These are phyloP conservation scores for Progne subis DNA, from an alignment of 2,113 vertebrate species.

Conservation along the genomic window DNA sequence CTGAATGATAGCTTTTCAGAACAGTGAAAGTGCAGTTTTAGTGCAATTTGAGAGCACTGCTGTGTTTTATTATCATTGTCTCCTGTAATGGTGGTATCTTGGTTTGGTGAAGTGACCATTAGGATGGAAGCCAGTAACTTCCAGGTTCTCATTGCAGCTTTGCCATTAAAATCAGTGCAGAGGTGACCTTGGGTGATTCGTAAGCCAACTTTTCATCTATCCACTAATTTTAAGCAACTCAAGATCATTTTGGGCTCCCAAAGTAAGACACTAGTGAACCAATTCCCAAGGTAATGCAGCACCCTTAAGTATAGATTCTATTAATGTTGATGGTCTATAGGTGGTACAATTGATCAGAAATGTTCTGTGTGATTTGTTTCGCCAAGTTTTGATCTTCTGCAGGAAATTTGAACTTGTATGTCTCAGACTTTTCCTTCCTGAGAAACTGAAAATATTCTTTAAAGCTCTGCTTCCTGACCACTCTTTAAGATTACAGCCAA, in stretches of 20 bases:
- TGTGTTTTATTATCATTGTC: constrained; percentile 21
- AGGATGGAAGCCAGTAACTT: constrained; percentile 31
- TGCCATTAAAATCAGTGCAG: neutral
- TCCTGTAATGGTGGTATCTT: neutral
- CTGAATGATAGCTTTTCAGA: constrained; percentile 33
- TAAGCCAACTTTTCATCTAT: neutral
- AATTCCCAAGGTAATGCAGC: neutral
- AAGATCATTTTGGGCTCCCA: neutral
- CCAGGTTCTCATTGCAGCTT: constrained; percentile 13
- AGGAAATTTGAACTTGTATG: neutral
- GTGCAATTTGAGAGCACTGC: constrained; percentile 3
- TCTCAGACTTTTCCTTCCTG: neutral
- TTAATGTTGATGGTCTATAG: neutral
- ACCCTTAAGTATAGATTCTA: neutral
- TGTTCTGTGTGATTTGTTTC: neutral
- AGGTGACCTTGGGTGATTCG: neutral
- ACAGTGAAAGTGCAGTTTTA: constrained; percentile 40
- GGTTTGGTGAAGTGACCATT: constrained; percentile 29
- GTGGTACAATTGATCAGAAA: neutral
- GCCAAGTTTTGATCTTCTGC: neutral
- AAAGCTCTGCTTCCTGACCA: neutral
- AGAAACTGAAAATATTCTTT: neutral
- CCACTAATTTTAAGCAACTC: neutral
- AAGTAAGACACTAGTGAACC: neutral
- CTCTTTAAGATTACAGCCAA: neutral